Evolutionary conservation across 2,888 invertebrate genomes (phyloP), one percentile per base, ranked within the genome.

Genomic region (Diplazon laetatorius): DNA sequence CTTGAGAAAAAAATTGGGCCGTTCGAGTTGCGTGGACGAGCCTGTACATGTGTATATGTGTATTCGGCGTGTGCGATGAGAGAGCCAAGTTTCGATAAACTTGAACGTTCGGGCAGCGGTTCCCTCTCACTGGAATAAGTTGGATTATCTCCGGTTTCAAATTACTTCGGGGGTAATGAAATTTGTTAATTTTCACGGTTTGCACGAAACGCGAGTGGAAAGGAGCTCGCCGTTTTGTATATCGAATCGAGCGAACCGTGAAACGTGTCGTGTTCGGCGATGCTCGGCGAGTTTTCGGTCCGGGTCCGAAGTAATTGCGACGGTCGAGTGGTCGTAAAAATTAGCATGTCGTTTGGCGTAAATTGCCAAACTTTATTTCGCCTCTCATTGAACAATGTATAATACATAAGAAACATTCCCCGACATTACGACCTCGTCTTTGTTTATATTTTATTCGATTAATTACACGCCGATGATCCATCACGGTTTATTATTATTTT

Each of bases 131-230:
- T 18, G 46, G 20, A 76, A 37, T 42, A 65, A 74, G 65, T 65
- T 66, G 52, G 39, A 70, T 74, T 74, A 74, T 74, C 60, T 59
- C 16, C 50, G 30, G 76, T 69, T 60, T 70, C 65, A 70, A 74
- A 74, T 69, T 57, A 78, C 74, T 73, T 71, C 70, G 50, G 66
- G n/a, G 73, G 48, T 74, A 76, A 76, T 80, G 76, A 76, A 76
- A 70, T 76, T 80, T 73, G 73, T 80, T 73, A 80, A 76, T 80
- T 80, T 68, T 65, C 59, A 60, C 73, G 50, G 66, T 76, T 73
- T 20, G 55, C 30, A 9, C 10, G 62, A 59, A n/a, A 66, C 59
- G 59, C 39, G 59, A 14, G 65, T 48, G 37, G 22, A 12, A n/a
- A n/a, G 14, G 18, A n/a, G n/a, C n/a, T n/a, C n/a, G 30, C 65